Evolutionary conservation across 1,140 invertebrate genomes (phyloP), one percentile per base, ranked within the genome.

Genomic region (Plutomurus gul): DNA sequence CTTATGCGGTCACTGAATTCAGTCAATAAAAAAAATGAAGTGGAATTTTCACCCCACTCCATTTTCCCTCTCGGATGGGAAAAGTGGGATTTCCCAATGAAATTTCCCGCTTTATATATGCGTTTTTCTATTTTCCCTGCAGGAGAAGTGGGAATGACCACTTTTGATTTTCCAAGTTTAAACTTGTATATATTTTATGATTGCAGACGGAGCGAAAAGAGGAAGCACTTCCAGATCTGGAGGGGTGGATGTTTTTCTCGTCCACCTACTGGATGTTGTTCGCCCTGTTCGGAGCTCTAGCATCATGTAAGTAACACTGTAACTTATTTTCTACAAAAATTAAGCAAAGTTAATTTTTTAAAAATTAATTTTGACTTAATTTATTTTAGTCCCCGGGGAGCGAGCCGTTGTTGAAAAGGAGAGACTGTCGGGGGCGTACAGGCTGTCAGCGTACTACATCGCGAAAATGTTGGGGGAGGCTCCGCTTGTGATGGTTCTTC

Each of bases 241-340:
- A 93, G 87, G 94, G 93, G 47, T 94, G 92, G 92, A 93, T 94
- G 91, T 95, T 95, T 85, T 95, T 94, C 87, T 93, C 93, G 22
- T 92, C 92, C 27, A 94, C 92, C 27, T 95, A 95, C 84, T 95
- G 93, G 93, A 95, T 94, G 92, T 88, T 95, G 33, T 94, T 94
- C 85, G 91, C 93, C 16, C 89, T 94, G 76, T 95, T 95, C 85
- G 92, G 93, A 83, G 92, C 93, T 75, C 88, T 95, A 18, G 91
- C 92, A 84, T 92, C 93, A 86, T 92, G 91, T 92, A 85, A 90
- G 89, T 89, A 20, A 49, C 47, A 7, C 16, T 25, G 37, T 33
- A 4, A 78, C 1, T 30, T 51, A 20, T 75, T 25, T 40, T 25
- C n/a, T 75, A 7, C 7, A 22, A 56, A 43, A 43, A 43, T 10